Base-by-base conservation (phyloP, 2,797 vertebrate genomes). In the Peromyscus nudipes region DNA sequence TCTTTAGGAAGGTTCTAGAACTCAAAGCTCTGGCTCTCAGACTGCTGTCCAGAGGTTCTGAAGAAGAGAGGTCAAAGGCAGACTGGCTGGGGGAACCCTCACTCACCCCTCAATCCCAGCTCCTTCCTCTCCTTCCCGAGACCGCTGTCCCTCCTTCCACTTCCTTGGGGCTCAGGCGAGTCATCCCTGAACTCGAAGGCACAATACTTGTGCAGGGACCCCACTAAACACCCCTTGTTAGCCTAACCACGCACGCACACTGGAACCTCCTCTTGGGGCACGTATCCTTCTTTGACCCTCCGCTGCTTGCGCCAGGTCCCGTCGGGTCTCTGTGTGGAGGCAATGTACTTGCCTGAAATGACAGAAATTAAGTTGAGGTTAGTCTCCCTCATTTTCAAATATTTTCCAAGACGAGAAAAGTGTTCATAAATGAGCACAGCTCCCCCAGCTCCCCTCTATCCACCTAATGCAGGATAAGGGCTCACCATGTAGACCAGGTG, bases 221-320 rank as follows among this genome's bases (percentile, higher is more conserved):
- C 90, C 37, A 64, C 62, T 52, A 67, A 80, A 75, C 23, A 75
- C 6, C 94, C 92, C 89, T 77, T 79, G 75, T 84, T 69, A 88
- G 86, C 80, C 95, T 93, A 92, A 73, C 82, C 57, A 99, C 99
- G 98, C 57, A 99, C 99, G 98, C 99, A 99, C 99, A 99, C 99
- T 23, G 99, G 99, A 76, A 99, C 99, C 98, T 99, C 99, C 98
- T 99, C 99, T 98, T 99, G 99, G 0, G 99, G 99, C 29, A 99
- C 99, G 64, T 99, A 99, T 90, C 99, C 99, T 37, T 99, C 99
- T 98, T 99, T 99, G 96, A 99, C 99, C 91, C 99, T 98, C 95
- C 99, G 98, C 40, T 99, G 99, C 96, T 99, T 99, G 98, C 99
- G 99, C 99, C 99, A 99, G 16, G 99, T 99, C 64, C 99, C 99